Base-by-base conservation (phyloP, 2,113 vertebrate genomes). In the Calyptomena viridis region DNA sequence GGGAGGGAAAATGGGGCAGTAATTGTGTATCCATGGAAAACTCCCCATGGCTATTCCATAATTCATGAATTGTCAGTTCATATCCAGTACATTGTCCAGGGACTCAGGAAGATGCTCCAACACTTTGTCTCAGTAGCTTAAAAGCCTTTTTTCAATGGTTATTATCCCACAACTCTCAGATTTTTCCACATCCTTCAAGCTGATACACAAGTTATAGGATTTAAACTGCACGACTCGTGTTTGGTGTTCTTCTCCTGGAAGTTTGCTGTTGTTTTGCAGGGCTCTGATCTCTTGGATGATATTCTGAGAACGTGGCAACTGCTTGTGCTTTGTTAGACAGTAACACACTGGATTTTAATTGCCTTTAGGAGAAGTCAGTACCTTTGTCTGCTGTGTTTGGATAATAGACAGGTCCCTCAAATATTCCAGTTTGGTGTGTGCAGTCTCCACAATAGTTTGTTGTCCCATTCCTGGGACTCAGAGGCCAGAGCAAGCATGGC, bases 311-410 rank as follows among this genome's bases (percentile, higher is more conserved):
- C 7, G 5, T 4, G 30, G 19, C 46, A 67, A 27, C 42, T 66
- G 52, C 42, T 52, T 4, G 1, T 27, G 12, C 33, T 68, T 47
- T 68, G 5, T 68, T 81, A 53, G 64, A 49, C 69, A 31, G 67
- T 37, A 76, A n/a, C n/a, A 8, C 3, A 22, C 11, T 20, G 17
- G 9, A 6, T 67, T 59, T 35, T 15, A 7, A 35, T 49, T 60
- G 35, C 33, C 17, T 33, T 16, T 20, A n/a, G 9, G 25, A 19
- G 14, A 79, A 56, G 20, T 52, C 46, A 23, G 58, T 95, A 99
- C 99, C 99, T 99, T 98, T 53, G 98, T 97, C 17, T 98, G 98
- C 67, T 98, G 94, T 5, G 93, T 96, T 2, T 96, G 97, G 39
- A 98, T 97, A 56, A 86, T 95, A 64, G 94, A 98, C 55, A 98